Percentiles rank a stretch among this genome's conserved stretches.
These are phyloP conservation scores for Stegophylla sp. DNA, from an alignment of 2,888 invertebrate species.

Conservation along the genomic window DNA sequence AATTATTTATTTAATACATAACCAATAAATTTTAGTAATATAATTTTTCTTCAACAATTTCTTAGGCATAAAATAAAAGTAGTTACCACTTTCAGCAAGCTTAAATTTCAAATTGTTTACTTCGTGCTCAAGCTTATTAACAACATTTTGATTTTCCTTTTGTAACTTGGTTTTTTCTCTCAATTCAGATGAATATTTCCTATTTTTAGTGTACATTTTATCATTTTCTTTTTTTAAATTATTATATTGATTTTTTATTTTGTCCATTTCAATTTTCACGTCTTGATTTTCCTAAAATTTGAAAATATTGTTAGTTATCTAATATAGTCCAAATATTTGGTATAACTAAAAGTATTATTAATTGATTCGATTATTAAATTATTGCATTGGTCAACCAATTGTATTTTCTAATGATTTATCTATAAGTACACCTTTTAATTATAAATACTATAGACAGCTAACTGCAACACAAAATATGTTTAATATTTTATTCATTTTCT, in stretches of 20 bases:
- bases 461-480: no score
- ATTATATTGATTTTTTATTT: slow-evolving; percentile 49
- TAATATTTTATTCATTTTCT: no score
- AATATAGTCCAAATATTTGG: no score
- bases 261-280: slow-evolving; percentile 34
- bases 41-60: no score
- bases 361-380: no score
- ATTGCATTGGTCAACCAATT: no score
- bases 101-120: slow-evolving; percentile 42
- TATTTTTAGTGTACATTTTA: slow-evolving; percentile 40
- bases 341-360: no score
- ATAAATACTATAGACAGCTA: no score
- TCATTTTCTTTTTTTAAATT: slow-evolving; percentile 54
- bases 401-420: no score
- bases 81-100: slow-evolving; percentile 50
- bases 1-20: no score
- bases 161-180: slow-evolving; percentile 53
- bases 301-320: background rate
- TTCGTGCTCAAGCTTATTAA: slow-evolving; percentile 52
- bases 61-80: background rate
- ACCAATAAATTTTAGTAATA: background rate
- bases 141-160: slow-evolving; percentile 51
- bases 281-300: slow-evolving; percentile 41
- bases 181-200: slow-evolving; percentile 55
- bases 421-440: no score